A percentile compares a stretch with the other conserved stretches of the same genome.
These are phyloP conservation scores for Turritopsis dohrnii DNA, from an alignment of 30 jellyfish, hydroid and myxozoan species.

Conservation along the genomic window DNA sequence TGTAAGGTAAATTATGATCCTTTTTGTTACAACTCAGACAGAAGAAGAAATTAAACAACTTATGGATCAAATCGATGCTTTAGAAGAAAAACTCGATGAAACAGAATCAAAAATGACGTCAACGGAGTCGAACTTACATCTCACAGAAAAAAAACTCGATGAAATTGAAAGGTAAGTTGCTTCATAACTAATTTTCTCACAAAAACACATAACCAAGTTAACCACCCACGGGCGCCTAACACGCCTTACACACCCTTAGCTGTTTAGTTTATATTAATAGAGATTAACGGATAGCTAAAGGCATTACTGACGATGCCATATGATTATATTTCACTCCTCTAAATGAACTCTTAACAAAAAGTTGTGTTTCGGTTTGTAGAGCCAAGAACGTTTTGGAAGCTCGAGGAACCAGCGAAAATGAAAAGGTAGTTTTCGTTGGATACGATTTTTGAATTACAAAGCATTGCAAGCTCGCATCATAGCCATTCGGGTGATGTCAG, in stretches of 20 bases:
- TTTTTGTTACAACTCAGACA: background rate
- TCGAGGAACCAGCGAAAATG: slow-evolving; percentile 65
- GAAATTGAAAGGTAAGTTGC: slow-evolving; percentile 64
- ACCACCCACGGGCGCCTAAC: too few relatives aligned
- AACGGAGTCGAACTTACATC: slow-evolving; percentile 41
- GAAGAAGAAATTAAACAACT: slow-evolving; percentile 69
- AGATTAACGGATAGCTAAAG: too few relatives aligned
- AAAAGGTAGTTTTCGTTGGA: too few relatives aligned
- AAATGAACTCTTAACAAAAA: too few relatives aligned
- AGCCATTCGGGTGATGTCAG: too few relatives aligned
- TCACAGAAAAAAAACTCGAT: slow-evolving; percentile 70
- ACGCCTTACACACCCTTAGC: too few relatives aligned
- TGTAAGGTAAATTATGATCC: background rate
- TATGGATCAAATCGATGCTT: slow-evolving; percentile 37
- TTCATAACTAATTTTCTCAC: background rate
- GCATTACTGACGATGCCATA: too few relatives aligned
- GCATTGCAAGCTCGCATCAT: too few relatives aligned
- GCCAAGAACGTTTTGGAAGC: slow-evolving; percentile 72
- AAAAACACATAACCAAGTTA: background rate
- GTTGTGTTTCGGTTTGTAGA: too few relatives aligned
- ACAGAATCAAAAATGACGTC: slow-evolving; percentile 66
- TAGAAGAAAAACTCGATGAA: slow-evolving; percentile 73
- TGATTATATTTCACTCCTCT: too few relatives aligned
- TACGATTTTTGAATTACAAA: too few relatives aligned
- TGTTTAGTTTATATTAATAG: too few relatives aligned